Evolutionary conservation across 2,888 invertebrate species (phyloP), one percentile per base, ranked within the genome.

Genomic region (Cephus spinipes): DNA sequence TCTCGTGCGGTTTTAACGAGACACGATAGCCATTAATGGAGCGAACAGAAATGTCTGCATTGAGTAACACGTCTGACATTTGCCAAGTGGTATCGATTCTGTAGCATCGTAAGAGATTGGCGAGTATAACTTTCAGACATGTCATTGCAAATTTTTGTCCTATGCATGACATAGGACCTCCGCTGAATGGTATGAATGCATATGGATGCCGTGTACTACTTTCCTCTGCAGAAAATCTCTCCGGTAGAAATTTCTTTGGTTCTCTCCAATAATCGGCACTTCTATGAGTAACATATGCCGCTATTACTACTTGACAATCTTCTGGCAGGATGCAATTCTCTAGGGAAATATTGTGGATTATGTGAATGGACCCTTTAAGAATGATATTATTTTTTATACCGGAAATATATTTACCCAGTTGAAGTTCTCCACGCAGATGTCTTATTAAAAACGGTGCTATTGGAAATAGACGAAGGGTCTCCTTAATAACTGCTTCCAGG

Each of bases 241-340:
- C 86, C 0, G 86, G 87, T 73, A 83, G 74, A 68, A 86, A 87
- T 77, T 84, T 82, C 11, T 84, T 82, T 0, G 87, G 87, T 34
- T 84, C 79, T 4, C n/a, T n/a, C 87, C 87, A 87, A 76, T 79
- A 84, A 74, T 83, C 81, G 11, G 73, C 75, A 69, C 79, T 82
- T 78, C 85, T 81, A 23, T 84, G 81, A 34, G 83, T 84, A 1
- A 77, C 69, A 73, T 77, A 84, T 12, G 82, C 79, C 2, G 81
- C 73, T 80, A 85, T 78, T 1, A 84, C 78, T 6, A 84, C 71
- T 69, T 82, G 78, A 36, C 82, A 83, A 36, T 69, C 74, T 77
- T 81, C 80, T 68, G 85, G 87, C n/a, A 86, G 76, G 40, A 75
- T 82, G 75, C 80, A 84, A 12, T 78, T 81, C 15, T 82, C 87